A percentile compares a stretch with the other conserved stretches of the same genome.
Conservation (phyloP, 2,888 invertebrate species). For the Spisula solida region DNA sequence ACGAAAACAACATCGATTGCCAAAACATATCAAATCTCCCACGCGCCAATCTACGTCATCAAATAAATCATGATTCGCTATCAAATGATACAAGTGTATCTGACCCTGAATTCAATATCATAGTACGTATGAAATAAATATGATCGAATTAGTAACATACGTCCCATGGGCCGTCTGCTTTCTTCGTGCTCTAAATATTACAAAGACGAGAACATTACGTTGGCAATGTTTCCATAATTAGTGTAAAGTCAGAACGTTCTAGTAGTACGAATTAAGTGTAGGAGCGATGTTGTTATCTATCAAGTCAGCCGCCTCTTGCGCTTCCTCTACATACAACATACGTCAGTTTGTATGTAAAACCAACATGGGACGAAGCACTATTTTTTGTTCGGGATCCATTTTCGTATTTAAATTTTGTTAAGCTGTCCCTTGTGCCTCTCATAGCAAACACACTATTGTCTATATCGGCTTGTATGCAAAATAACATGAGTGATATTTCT, state of each 20-base stretch:
- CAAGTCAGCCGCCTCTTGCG: too few species aligned
- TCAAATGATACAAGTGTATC: background rate
- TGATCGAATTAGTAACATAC: background rate
- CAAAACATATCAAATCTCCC: background rate
- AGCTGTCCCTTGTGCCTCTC: too few species aligned
- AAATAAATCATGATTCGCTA: background rate
- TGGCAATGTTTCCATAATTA: background rate
- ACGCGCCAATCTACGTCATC: background rate
- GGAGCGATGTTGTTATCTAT: too few species aligned
- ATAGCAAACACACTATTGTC: too few species aligned
- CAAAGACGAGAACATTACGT: background rate
- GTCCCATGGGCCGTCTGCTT: slow-evolving; percentile 6
- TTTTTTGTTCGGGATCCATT: too few species aligned
- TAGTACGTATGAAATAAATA: background rate
- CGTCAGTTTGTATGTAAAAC: too few species aligned
- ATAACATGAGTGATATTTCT: too few species aligned
- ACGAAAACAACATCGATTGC: background rate
- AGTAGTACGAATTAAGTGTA: background rate
- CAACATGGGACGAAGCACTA: too few species aligned
- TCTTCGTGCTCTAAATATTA: background rate
- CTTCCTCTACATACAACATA: too few species aligned
- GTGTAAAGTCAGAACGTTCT: background rate
- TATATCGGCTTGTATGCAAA: too few species aligned
- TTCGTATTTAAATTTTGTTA: too few species aligned
- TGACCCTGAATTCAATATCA: background rate